Evolutionary conservation across 2,888 invertebrate genomes (phyloP), one percentile per base, ranked within the genome.

Genomic region (Acanthosepion lycidas): DNA sequence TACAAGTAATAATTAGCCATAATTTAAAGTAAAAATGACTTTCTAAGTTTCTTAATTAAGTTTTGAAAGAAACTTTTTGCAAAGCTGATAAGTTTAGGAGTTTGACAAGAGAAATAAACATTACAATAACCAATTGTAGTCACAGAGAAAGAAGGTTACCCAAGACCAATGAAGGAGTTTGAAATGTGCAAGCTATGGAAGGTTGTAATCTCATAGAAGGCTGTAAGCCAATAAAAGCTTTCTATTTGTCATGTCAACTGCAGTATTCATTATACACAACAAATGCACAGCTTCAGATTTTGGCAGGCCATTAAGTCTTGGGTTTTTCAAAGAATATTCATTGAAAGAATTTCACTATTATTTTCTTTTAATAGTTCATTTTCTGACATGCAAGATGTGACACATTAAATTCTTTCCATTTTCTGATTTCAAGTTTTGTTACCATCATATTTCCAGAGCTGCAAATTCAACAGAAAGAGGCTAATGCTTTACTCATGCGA

Each of bases 171-270:
- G 78, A 78, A 78, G 78, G 78, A 78, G 78, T 78, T 78, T 78
- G 78, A 78, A 78, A 78, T 78, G 78, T 78, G n/a, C 78, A 33
- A 78, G 78, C 78, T 78, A 78, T 78, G 78, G 78, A 78, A 78
- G 78, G 78, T 33, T 78, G 78, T 78, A 78, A 78, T 78, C 78
- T 78, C 78, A n/a, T 78, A 78, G 78, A 33, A n/a, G 78, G 78
- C 78, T 78, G 78, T 78, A 78, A 78, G 78, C 78, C 78, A 78
- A 78, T 78, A 78, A 78, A 78, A 78, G 78, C 78, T 78, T 78
- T 78, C 78, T n/a, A 78, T 78, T 78, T 78, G 78, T 78, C 78
- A 78, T 78, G 78, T 78, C 78, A 78, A 78, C 78, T 78, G 78
- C 78, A 78, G 78, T 33, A 33, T 78, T 78, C 78, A 78, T 78